Evolutionary conservation across 2,888 invertebrate genomes (phyloP), one percentile per base, ranked within the genome.

Genomic region (Hirtodrosophila cameraria): DNA sequence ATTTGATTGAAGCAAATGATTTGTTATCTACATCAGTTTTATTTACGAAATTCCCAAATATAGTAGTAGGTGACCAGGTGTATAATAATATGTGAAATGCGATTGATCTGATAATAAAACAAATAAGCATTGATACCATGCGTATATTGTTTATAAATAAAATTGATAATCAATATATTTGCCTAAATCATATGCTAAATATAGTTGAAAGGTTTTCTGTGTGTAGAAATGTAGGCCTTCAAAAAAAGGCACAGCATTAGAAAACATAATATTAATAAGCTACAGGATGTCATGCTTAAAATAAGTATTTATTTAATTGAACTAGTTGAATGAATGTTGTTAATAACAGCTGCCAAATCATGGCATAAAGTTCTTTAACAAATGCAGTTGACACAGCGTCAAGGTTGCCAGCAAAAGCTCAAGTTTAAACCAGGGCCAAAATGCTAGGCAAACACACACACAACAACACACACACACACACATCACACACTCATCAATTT

Each of bases 351-450:
- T 59, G 59, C 38, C 41, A 42, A 61, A 61, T 54, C 43, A 36
- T 11, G 33, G 18, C 9, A 35, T 8, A 18, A 6, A 16, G 46
- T 35, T 15, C 35, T 33, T 28, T 45, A 62, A 45, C 39, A 48
- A 63, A 58, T 63, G 50, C 64, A 64, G 12, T 43, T 53, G 35
- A 69, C 41, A 68, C 43, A 33, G 49, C 61, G 45, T 38, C 74
- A 74, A 73, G 66, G 73, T 48, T 53, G 18, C 8, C 30, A 48
- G n/a, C 38, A 75, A 43, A 23, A 55, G 64, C 84, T 82, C 67
- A 76, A 76, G 64, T 67, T 67, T 59, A 82, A 82, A 67, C 74
- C 83, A 59, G 55, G 71, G 71, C 27, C 52, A 53, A 67, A 45
- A 38, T 54, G n/a, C 49, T 58, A 65, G 42, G 42, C 39, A 67